Conservation (phyloP, 2,888 invertebrate species). For the Nephrotoma guestfalica region DNA sequence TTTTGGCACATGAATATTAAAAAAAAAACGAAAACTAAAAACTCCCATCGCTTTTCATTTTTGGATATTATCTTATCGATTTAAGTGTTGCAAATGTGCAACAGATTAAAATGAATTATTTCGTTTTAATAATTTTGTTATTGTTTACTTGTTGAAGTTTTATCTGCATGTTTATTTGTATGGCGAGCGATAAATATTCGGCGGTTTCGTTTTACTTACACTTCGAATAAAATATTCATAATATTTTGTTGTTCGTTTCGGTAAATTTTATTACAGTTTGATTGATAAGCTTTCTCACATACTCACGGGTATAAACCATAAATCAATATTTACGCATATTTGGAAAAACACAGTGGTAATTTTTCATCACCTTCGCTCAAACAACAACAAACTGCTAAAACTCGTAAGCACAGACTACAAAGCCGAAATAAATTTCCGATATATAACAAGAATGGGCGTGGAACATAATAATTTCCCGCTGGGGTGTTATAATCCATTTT, state of each 20-base stretch:
- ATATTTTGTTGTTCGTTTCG: neutral
- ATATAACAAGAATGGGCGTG: neutral
- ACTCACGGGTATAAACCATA: neutral
- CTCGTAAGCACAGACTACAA: neutral
- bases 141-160: neutral
- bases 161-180: neutral
- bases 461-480: neutral
- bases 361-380: neutral
- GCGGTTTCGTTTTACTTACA: neutral
- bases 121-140: neutral
- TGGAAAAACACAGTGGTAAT: neutral
- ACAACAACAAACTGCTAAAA: neutral
- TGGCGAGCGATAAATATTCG: neutral
- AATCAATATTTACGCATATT: neutral
- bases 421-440: neutral
- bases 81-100: neutral
- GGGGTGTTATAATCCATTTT: neutral
- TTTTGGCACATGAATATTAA: neutral
- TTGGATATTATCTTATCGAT: neutral
- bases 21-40: neutral
- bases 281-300: neutral
- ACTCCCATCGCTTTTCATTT: neutral
- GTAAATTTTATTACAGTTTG: neutral
- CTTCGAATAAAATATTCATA: neutral
- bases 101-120: neutral